Conservation (phyloP, 1,140 invertebrate species). For the Drosophila ogumai region DNA sequence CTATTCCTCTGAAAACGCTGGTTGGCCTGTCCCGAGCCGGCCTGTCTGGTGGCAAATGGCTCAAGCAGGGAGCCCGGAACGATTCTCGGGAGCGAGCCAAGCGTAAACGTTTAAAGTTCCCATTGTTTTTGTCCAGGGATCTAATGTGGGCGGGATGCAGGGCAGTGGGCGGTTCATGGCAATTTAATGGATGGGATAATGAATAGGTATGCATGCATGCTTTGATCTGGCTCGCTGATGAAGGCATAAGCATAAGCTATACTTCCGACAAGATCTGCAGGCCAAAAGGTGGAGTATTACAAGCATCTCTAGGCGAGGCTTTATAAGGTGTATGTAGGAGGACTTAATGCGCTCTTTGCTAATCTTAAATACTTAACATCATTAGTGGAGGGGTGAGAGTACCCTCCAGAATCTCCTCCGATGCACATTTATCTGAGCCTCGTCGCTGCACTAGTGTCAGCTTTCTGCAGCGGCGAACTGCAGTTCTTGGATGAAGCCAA, state of each 20-base stretch:
- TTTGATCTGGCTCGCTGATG: slow-evolving; percentile 1
- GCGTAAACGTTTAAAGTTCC: slow-evolving; percentile 60
- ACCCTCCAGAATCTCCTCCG: background rate
- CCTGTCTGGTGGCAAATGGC: slow-evolving; percentile 49
- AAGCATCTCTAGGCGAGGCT: background rate
- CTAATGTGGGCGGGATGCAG: slow-evolving; percentile 21
- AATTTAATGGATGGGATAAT: slow-evolving; percentile 27
- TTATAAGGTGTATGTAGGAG: background rate
- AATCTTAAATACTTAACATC: background rate
- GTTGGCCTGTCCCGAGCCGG: slow-evolving; percentile 53
- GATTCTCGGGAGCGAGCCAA: slow-evolving; percentile 56
- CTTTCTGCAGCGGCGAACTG: slow-evolving; percentile 18
- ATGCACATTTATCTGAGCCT: slow-evolving; percentile 13
- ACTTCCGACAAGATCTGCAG: background rate
- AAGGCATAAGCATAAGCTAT: background rate
- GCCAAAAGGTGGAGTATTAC: background rate
- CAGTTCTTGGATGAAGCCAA: slow-evolving; percentile 13
- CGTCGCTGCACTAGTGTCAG: background rate
- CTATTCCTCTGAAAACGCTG: slow-evolving; percentile 80
- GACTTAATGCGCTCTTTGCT: background rate
- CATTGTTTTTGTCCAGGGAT: slow-evolving; percentile 26
- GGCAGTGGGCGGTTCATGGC: background rate
- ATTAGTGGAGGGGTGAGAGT: background rate
- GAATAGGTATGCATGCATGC: slow-evolving; percentile 17
- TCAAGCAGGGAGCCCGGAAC: slow-evolving; percentile 50